Conservation (phyloP, 1,140 invertebrate species). For the Palaemon carinicauda region DNA sequence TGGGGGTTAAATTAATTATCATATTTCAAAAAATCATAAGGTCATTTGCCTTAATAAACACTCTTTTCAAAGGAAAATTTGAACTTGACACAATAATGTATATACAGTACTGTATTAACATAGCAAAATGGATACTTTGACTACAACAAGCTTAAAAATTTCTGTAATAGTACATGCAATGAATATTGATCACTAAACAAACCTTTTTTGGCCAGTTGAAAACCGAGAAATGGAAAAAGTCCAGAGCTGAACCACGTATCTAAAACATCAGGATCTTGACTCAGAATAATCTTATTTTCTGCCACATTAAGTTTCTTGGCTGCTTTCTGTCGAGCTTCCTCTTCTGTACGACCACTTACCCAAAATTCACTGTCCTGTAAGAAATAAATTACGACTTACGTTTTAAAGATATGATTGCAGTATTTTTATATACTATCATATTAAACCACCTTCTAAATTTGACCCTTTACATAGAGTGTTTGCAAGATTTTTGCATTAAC, state of each 20-base stretch:
- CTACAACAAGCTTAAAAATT: no score
- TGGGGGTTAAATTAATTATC: no score
- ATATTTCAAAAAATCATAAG: neutral
- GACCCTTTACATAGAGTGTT: no score
- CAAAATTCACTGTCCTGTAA: conserved; percentile 74
- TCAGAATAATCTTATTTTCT: conserved; percentile 74
- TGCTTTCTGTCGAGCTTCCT: conserved; percentile 88
- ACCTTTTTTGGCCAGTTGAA: conserved; percentile 96
- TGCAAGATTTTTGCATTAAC: no score
- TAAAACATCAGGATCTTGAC: conserved; percentile 94
- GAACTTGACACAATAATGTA: no score
- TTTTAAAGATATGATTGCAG: no score
- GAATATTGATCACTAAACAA: conserved; percentile 14
- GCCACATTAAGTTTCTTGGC: conserved; percentile 79
- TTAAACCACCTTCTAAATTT: no score
- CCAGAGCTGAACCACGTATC: conserved; percentile 99
- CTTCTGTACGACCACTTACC: conserved; percentile 85
- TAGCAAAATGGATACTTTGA: no score
- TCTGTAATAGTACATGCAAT: no score
- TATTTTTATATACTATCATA: no score
- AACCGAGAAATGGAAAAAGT: conserved; percentile 94
- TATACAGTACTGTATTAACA: no score
- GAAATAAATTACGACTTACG: neutral
- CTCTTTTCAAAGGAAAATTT: neutral
- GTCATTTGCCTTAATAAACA: neutral